Conservation (phyloP, 2,113 vertebrate genomes). For the Melozone crissalis region DNA sequence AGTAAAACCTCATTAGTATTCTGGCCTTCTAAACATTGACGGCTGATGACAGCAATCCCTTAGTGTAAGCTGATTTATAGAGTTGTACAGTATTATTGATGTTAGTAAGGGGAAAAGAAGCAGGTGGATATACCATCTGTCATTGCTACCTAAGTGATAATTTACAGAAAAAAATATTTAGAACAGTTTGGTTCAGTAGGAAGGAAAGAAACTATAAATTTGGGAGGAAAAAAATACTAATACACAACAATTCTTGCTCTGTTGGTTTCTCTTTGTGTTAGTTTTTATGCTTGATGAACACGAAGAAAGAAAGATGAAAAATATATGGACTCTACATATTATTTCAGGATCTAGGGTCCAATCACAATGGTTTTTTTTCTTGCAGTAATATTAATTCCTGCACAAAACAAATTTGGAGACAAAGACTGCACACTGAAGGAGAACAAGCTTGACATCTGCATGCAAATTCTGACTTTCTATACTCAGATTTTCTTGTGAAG, state of each 20-base stretch:
- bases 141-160: slow-evolving; percentile 12
- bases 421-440: background rate
- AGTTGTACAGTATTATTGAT: slow-evolving; percentile 32
- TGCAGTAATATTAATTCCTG: background rate
- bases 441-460: background rate
- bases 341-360: background rate
- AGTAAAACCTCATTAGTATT: background rate
- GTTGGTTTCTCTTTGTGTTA: background rate
- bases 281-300: background rate
- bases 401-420: background rate
- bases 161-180: background rate
- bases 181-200: background rate
- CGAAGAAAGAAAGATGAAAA: background rate
- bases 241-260: background rate
- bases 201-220: background rate
- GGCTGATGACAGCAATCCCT: slow-evolving; percentile 13
- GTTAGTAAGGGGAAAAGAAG: slow-evolving; percentile 39
- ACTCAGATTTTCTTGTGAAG: background rate
- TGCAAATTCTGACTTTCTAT: background rate
- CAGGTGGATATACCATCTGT: slow-evolving; percentile 53
- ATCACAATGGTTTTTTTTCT: background rate
- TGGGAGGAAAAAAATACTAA: background rate
- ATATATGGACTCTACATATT: background rate
- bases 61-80: slow-evolving; percentile 23
- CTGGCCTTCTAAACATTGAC: background rate